phyloP scores from a whole-genome alignment of 2,888 invertebrate species.

The Trilocha varians region DNA sequence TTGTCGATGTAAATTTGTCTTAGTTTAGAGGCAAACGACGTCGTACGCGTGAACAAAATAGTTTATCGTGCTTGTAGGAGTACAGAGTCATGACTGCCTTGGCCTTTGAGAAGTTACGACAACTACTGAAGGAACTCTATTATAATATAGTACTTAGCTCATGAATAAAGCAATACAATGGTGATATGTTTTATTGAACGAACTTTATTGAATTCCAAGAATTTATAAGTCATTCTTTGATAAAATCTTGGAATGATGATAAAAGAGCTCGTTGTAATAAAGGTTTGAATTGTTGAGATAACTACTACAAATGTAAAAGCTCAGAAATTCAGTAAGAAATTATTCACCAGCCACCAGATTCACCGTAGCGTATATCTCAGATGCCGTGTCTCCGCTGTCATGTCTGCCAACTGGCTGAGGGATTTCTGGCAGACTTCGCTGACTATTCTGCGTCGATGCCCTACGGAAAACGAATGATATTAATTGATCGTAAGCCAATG shows the following conservation, averaged over 20 bases:
- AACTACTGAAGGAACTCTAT: not conserved
- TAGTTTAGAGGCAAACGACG: not conserved
- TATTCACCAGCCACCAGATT: conserved; percentile 63
- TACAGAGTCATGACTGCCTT: conserved; percentile 9
- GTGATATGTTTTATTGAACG: too few relatives aligned
- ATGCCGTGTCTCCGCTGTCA: conserved; percentile 82
- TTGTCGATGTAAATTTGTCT: conserved; percentile 4
- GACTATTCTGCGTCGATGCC: conserved; percentile 70
- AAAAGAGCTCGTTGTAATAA: too few relatives aligned
- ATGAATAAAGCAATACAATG: too few relatives aligned
- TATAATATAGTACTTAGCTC: too few relatives aligned
- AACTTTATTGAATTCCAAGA: too few relatives aligned
- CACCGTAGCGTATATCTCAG: conserved; percentile 90
- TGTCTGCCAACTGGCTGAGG: conserved; percentile 78
- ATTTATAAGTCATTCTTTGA: too few relatives aligned
- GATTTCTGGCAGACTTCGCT: conserved; percentile 89
- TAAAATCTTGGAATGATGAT: too few relatives aligned
- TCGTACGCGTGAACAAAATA: conserved; percentile 15
- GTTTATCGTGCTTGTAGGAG: conserved; percentile 22
- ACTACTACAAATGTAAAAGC: not conserved
- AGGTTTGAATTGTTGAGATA: too few relatives aligned
- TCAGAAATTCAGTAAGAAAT: not conserved
- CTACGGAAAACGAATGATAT: conserved; percentile 20
- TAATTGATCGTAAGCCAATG: not conserved
- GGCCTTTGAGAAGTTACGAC: not conserved